These are phyloP conservation scores for Muntiacus reevesi DNA, from an alignment of 2,113 vertebrate species.

Conservation along the genomic window DNA sequence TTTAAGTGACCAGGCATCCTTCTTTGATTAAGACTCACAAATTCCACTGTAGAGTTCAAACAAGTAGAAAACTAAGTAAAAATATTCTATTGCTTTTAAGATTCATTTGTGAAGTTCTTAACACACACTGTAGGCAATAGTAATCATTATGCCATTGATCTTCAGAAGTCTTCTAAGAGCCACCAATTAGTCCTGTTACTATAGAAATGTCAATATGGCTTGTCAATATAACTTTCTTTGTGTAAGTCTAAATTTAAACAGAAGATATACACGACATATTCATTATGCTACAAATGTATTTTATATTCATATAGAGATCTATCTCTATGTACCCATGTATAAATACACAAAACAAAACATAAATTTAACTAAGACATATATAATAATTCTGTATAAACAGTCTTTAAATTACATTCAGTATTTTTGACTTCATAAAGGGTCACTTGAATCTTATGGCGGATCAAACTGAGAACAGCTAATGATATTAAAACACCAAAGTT, in stretches of 20 bases:
- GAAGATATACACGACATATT: background rate
- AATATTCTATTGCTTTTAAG: background rate
- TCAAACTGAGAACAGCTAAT: background rate
- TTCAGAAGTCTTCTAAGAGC: slow-evolving; percentile 2
- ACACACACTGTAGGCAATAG: background rate
- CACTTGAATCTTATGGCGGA: background rate
- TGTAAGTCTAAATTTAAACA: background rate
- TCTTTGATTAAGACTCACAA: background rate
- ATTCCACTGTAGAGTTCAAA: background rate
- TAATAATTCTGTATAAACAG: slow-evolving; percentile 35
- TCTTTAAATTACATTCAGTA: background rate
- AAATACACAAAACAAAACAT: background rate
- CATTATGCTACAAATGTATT: background rate
- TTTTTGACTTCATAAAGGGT: background rate
- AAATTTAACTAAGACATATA: background rate
- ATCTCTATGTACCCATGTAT: background rate
- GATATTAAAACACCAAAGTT: background rate
- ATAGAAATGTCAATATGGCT: background rate
- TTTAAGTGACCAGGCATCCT: background rate
- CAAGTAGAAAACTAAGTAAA: slow-evolving; percentile 40
- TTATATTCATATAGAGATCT: background rate
- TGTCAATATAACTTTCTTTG: slow-evolving; percentile 3
- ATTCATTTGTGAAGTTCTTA: slow-evolving; percentile 8
- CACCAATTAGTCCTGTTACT: background rate
- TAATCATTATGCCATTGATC: background rate